Evolutionary conservation across 92 coral and sea anemone genomes (phyloP), one percentile per base, ranked within the genome.

Genomic region (Meandrina meandrites): DNA sequence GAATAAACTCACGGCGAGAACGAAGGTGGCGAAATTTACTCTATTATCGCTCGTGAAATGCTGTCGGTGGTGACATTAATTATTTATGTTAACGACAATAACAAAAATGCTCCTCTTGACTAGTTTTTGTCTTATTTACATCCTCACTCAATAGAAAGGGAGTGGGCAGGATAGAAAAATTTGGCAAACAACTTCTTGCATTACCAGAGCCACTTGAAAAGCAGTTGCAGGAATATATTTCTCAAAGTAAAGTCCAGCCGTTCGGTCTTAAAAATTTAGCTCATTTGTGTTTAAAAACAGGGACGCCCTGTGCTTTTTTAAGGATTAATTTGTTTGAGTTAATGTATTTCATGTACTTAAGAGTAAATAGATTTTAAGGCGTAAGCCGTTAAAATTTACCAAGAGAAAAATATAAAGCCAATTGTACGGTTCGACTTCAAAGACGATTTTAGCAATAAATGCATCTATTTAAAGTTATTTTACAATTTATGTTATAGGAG

Each of bases 321-420:
- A 22, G 78, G 78, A 40, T 35, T 19, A 73, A 73, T 73, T 73
- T 73, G 48, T 40, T 57, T 14, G 48, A 11, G 4, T 28, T 57
- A 58, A 34, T 56, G 51, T 35, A 36, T 79, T 35, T 51, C 31
- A 21, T 58, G 83, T 14, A 37, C 71, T 57, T 12, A 10, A 56
- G 37, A 21, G 51, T 35, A 56, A 48, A 77, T 48, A 77, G 36
- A 17, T 14, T 76, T 77, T 51, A 27, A 21, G 69, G 22, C 72
- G 31, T 79, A 35, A 79, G 9, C 28, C 70, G 48, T 79, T 53
- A 60, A 79, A n/a, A n/a, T n/a, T n/a, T 31, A 24, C 82, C 51
- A 21, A 32, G 30, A 53, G 10, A 14, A 79, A 57, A 56, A 28
- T 35, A 22, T 54, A 22, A 79, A 78, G 37, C 67, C 34, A 34